Conservation (phyloP, 2,113 vertebrate species). For the Arvicanthis niloticus region DNA sequence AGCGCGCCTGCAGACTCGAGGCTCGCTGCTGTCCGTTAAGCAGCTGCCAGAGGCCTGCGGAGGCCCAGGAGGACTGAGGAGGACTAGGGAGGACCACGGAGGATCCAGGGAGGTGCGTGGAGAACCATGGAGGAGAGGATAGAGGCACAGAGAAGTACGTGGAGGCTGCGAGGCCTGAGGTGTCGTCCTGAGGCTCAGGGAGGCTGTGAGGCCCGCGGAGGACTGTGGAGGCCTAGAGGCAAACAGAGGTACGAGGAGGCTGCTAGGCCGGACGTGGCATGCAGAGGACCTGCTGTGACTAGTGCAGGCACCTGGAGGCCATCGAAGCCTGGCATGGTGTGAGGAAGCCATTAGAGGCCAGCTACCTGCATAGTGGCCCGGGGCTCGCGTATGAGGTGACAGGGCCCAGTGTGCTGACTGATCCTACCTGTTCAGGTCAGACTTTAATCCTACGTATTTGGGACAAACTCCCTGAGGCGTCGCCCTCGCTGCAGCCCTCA, state of each 20-base stretch:
- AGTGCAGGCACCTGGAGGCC: not conserved
- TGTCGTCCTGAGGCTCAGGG: no score
- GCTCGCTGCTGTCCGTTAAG: not conserved
- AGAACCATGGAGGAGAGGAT: not conserved
- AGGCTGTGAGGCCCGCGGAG: not conserved
- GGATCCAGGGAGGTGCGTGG: not conserved
- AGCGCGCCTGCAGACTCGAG: not conserved
- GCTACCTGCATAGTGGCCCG: no score
- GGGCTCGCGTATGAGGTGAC: not conserved
- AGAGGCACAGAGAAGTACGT: not conserved
- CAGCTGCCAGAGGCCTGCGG: not conserved
- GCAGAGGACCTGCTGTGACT: no score
- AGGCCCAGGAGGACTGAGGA: not conserved
- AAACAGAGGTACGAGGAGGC: not conserved
- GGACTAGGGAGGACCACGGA: not conserved
- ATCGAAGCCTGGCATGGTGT: not conserved
- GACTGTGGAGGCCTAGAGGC: not conserved
- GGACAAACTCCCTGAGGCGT: not conserved
- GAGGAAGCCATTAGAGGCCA: not conserved
- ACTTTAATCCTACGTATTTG: not conserved
- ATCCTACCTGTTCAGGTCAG: not conserved
- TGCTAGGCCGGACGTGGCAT: not conserved
- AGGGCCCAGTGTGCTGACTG: not conserved
- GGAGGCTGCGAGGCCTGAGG: not conserved
- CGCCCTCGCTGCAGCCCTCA: not conserved